Base-by-base conservation (phyloP, 2,888 invertebrate species). In the Tricholauxania praeusta region DNA sequence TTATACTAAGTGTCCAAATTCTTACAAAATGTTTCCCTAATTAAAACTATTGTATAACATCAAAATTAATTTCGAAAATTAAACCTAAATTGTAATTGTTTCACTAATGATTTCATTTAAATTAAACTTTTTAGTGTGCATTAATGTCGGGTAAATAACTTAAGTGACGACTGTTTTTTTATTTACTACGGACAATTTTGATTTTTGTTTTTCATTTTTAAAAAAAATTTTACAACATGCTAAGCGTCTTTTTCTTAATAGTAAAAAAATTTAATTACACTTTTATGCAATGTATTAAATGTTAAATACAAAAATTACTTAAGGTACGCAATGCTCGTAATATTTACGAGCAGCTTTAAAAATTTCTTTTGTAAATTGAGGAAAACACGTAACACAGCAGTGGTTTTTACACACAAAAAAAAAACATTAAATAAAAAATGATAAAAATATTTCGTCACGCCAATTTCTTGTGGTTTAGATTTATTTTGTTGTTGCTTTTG, bases 381-480 rank as follows among this genome's bases (percentile, higher is more conserved):
- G 28, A 57, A 28, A 57, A 28, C 19, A 57, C 28, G 28, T 57
- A 57, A 57, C 57, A 57, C 12, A 28, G 57, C 14, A 12, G 22
- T 12, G 5, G 6, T 57, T 28, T 57, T 57, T 57, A 57, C 57
- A 57, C 28, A 19, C 1, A 12, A 19, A 19, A 22, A 57, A 19
- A 28, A 14, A 57, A 28, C 12, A 28, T 28, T 5, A 57, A 32
- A 3, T 19, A n/a, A 19, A 22, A 22, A n/a, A 55, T 15, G n/a
- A n/a, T 6, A 19, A 63, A 63, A 47, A 49, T 10, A 39, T 63
- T 63, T 63, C 49, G 49, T 63, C 47, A 63, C 48, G 63, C 19
- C 12, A 63, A 63, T 63, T 63, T 63, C 17, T 17, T 47, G 63
- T 47, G 15, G 63, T 47, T 63, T 63, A 12, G 47, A 62, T 62